Base-by-base conservation (phyloP, 2,797 vertebrate genomes). In the Tamandua tetradactyla region DNA sequence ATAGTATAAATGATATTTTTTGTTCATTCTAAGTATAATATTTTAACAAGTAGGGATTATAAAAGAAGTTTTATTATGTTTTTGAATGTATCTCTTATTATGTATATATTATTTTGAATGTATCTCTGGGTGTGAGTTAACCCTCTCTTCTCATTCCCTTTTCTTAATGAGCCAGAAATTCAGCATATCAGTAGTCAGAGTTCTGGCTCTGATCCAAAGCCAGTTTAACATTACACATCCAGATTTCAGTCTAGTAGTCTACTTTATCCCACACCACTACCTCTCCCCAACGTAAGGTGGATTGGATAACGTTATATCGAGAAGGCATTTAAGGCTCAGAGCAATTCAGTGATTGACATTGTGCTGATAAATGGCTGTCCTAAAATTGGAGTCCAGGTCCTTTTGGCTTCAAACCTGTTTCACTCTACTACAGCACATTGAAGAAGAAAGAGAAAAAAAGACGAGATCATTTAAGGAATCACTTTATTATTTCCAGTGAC, bases 51-150 rank as follows among this genome's bases (percentile, higher is more conserved):
- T 52, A 7, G 6, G 44, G 12, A 69, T 82, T 61, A 59, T 88
- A 88, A 91, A 68, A 86, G 40, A 93, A 87, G 20, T 93, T 69
- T 66, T 87, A 20, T 84, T 88, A 49, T n/a, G n/a, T n/a, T 88
- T 96, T 96, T 92, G 52, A 72, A 74, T 83, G 66, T 94, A 86
- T 2, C 69, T 84, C 81, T 87, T n/a, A n/a, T n/a, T n/a, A n/a
- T n/a, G n/a, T n/a, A n/a, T 75, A 71, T 87, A 20, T 84, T 88
- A 49, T 88, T 96, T 96, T 92, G 52, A 72, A 74, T 83, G 66
- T 94, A 86, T 2, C 69, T 84, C 81, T 87, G 37, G 71, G 35
- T 20, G 12, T 69, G 61, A 68, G 35, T 81, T 93, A 37, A 55
- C 52, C 52, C 32, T 8, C 14, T 74, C 5, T 7, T 18, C 52